Base-by-base conservation (phyloP, 2,113 vertebrate species). In the Ophthalmolycus amberensis region DNA sequence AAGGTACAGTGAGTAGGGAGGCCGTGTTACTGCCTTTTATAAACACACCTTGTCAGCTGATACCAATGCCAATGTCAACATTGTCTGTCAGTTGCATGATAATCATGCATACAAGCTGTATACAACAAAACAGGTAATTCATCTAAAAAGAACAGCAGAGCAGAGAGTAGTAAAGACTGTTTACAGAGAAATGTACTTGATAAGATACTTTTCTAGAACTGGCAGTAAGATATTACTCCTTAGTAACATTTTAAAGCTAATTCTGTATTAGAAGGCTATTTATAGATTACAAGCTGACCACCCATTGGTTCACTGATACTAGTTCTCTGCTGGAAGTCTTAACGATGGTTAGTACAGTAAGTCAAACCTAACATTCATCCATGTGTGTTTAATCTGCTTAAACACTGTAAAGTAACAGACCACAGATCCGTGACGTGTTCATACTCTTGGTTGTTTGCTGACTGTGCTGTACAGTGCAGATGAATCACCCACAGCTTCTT, bases 391-490 rank as follows among this genome's bases (percentile, higher is more conserved):
- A 60, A 59, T 5, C 58, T 16, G 14, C 27, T 34, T 20, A 20
- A 63, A 38, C 34, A 63, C 29, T 32, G 15, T n/a, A n/a, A 27
- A 27, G 54, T 58, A 27, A 6, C 22, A 25, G 25, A 62, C 22
- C 38, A 48, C 8, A 29, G n/a, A 42, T 29, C 14, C 1, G 5
- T 9, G 29, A 20, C 38, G 25, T 65, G 11, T 52, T 59, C 10
- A 67, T 29, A 7, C 37, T 71, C 59, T 58, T 29, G 32, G 22
- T 18, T 34, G 29, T 25, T 58, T 52, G 14, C 1, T 7, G 34
- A 85, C 60, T 66, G 42, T 62, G 44, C 77, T 80, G 73, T 80
- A 85, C 14, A 85, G 11, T 22, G 1, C 32, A 64, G 1, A 52
- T 42, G 3, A 15, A 42, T 78, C 52, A 9, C 60, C 52, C 1